Evolutionary conservation across 2,888 invertebrate genomes (phyloP).

Genomic region (Sympetrum striolatum): DNA sequence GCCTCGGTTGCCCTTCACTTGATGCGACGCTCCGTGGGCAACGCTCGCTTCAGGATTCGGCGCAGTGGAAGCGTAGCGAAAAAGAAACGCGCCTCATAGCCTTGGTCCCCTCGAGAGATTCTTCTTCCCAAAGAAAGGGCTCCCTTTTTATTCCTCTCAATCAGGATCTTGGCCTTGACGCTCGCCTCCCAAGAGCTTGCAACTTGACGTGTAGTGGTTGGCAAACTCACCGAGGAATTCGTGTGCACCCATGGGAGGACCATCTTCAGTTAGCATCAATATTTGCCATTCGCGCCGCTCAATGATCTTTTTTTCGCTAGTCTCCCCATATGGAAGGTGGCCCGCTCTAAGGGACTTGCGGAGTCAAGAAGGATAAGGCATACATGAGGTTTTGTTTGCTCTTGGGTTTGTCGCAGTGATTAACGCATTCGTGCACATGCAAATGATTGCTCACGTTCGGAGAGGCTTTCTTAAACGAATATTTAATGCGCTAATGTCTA

Average conservation of each 20-base stretch:
- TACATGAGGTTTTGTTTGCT: too few species aligned
- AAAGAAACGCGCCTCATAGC: neutral
- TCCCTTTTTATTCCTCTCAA: neutral
- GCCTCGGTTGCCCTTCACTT: neutral
- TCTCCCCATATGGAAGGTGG: too few species aligned
- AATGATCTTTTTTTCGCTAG: too few species aligned
- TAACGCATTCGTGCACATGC: too few species aligned
- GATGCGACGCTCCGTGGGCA: neutral
- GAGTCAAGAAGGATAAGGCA: too few species aligned
- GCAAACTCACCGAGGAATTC: neutral
- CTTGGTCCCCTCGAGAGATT: neutral
- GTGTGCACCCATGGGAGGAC: neutral
- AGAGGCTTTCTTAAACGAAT: too few species aligned
- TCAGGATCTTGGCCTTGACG: conserved; percentile 8
- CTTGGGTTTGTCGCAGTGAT: too few species aligned
- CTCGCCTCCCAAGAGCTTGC: conserved; percentile 2
- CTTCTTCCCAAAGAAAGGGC: neutral
- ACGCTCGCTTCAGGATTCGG: neutral
- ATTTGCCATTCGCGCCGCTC: neutral
- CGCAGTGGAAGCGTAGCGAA: neutral
- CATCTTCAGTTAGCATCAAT: neutral
- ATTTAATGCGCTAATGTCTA: too few species aligned
- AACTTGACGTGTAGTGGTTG: neutral
- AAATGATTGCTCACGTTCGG: too few species aligned
- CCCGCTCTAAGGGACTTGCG: too few species aligned